These are phyloP conservation scores for Enteromius unitaeniatus DNA, from an alignment of 2,797 vertebrate species.

Conservation along the genomic window DNA sequence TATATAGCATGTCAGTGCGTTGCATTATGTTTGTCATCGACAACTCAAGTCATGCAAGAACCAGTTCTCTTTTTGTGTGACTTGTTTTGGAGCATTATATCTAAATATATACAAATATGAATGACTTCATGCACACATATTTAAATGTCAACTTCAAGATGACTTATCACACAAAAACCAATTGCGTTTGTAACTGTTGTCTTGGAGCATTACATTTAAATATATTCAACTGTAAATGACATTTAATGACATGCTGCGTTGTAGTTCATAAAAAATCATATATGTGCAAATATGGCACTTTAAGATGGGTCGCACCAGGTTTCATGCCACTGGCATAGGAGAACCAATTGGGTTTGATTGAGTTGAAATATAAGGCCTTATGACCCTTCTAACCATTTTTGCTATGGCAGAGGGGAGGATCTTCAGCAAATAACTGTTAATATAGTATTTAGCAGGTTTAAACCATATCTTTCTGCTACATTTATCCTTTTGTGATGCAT, in stretches of 20 bases:
- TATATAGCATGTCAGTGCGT: background rate
- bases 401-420: background rate
- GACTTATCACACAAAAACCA: background rate
- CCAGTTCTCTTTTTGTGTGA: background rate
- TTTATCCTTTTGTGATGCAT: background rate
- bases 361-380: background rate
- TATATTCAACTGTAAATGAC: background rate
- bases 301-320: background rate
- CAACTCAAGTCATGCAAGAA: background rate
- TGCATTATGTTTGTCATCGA: background rate
- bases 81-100: background rate
- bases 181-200: background rate
- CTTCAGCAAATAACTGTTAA: constrained; percentile 3
- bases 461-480: background rate
- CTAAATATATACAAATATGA: background rate
- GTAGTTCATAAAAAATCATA: background rate
- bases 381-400: no score
- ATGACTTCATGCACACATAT: background rate
- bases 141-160: background rate
- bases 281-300: background rate
- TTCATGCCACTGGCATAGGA: background rate
- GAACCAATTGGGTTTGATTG: background rate
- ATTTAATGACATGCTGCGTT: background rate
- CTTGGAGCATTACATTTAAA: background rate
- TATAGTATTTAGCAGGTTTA: background rate